A percentile compares a stretch with the other conserved stretches of the same genome.
Evolutionary conservation across 2,888 invertebrate species (phyloP).

Genomic region (Brachyptera putata): DNA sequence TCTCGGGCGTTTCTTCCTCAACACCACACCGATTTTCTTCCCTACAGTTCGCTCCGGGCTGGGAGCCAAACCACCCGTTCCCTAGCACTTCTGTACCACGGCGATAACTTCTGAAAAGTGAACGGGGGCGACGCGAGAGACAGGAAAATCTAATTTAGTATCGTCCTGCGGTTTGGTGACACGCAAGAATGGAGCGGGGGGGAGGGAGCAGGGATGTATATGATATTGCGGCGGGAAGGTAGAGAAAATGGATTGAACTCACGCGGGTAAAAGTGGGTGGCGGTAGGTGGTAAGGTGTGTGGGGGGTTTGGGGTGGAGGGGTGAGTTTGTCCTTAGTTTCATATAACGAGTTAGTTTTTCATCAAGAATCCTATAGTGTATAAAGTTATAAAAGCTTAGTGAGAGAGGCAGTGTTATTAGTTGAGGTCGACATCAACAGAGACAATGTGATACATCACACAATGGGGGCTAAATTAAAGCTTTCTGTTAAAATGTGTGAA

Average conservation of each 20-base stretch:
- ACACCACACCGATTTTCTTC: slow-evolving; percentile 17
- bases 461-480: slow-evolving; percentile 12
- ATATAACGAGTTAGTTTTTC: slow-evolving; percentile 24
- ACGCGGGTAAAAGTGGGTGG: slow-evolving; percentile 13
- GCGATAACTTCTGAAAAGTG: slow-evolving; percentile 25
- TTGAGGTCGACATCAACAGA: not conserved
- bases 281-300: not conserved
- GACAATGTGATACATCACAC: slow-evolving; percentile 11
- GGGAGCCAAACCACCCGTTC: not conserved
- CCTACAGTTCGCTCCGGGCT: not conserved
- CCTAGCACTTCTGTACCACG: slow-evolving; percentile 3
- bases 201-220: slow-evolving; percentile 18
- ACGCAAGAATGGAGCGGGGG: slow-evolving; percentile 10
- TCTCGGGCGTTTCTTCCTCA: not conserved
- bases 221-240: slow-evolving; percentile 24
- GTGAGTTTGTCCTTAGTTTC: too few relatives aligned
- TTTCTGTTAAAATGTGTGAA: slow-evolving; percentile 3
- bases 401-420: not conserved
- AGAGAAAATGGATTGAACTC: slow-evolving; percentile 28
- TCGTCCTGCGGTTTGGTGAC: slow-evolving; percentile 26
- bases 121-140: slow-evolving; percentile 15
- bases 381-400: not conserved
- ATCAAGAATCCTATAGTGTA: slow-evolving; percentile 18
- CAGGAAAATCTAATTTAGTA: slow-evolving; percentile 27
- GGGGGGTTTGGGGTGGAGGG: not conserved